Evolutionary conservation across 2,888 invertebrate genomes (phyloP).

Genomic region (Holacanthella duospinosa): DNA sequence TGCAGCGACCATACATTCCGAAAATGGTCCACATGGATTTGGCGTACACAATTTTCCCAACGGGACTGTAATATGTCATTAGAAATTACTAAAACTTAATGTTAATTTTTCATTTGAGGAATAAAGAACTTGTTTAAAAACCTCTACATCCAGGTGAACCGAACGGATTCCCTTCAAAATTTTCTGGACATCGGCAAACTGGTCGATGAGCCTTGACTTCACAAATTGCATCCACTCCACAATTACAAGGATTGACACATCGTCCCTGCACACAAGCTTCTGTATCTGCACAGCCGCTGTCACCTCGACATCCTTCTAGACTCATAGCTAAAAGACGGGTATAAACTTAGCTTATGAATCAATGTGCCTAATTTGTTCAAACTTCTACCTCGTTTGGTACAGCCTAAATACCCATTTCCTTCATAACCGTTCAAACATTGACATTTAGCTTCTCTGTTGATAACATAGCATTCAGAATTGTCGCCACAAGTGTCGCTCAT

Average conservation of each 20-base stretch:
- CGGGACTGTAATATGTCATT: not conserved
- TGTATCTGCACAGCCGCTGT: slow-evolving; percentile 65
- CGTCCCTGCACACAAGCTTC: slow-evolving; percentile 62
- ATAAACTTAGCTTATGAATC: no score
- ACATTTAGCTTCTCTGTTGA: slow-evolving; percentile 69
- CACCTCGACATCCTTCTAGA: slow-evolving; percentile 55
- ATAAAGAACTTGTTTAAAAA: not conserved
- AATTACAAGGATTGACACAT: slow-evolving; percentile 66
- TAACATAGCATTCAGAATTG: slow-evolving; percentile 78
- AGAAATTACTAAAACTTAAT: no score
- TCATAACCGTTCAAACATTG: slow-evolving; percentile 51
- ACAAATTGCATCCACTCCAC: slow-evolving; percentile 46
- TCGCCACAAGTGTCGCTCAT: slow-evolving; percentile 70
- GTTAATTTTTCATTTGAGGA: no score
- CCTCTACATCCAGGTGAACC: slow-evolving; percentile 63
- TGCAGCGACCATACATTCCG: slow-evolving; percentile 50
- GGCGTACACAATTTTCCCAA: slow-evolving; percentile 4
- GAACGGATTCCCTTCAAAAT: slow-evolving; percentile 62
- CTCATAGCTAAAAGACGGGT: not conserved
- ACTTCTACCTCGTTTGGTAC: slow-evolving; percentile 44
- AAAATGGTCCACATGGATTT: slow-evolving; percentile 47
- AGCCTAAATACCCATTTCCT: slow-evolving; percentile 47
- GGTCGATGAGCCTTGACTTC: slow-evolving; percentile 45
- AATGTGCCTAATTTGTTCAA: no score
- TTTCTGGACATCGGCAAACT: slow-evolving; percentile 43